A percentile compares a stretch with the other conserved stretches of the same genome.
Conservation (phyloP, 2,797 vertebrate genomes). For the Anguilla megastoma region DNA sequence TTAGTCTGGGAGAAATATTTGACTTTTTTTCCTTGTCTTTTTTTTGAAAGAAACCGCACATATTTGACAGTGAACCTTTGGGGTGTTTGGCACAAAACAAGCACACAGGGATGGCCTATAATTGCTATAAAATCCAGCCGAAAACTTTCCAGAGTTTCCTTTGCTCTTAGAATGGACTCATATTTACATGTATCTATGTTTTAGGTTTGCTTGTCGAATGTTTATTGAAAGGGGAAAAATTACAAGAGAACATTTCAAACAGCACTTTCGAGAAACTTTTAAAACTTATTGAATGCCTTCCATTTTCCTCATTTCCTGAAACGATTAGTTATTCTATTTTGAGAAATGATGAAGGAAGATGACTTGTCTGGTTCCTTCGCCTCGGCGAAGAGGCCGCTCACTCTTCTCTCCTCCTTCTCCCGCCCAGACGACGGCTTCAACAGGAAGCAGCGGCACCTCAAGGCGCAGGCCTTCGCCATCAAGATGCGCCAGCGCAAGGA, state of each 20-base stretch:
- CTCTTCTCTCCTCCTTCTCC: slow-evolving; percentile 33
- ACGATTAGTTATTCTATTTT: neutral
- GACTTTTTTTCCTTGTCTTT: too few species aligned
- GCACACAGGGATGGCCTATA: neutral
- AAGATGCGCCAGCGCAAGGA: slow-evolving; percentile 97
- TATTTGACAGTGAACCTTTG: too few species aligned
- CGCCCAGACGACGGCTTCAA: slow-evolving; percentile 83
- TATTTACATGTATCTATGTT: too few species aligned
- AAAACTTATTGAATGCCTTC: too few species aligned
- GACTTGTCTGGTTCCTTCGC: neutral
- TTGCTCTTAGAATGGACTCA: neutral
- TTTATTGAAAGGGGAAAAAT: neutral
- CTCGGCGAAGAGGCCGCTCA: neutral
- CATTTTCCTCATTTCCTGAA: neutral
- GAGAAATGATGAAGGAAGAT: neutral
- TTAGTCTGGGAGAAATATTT: too few species aligned
- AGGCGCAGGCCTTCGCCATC: slow-evolving; percentile 91
- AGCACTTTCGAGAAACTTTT: neutral
- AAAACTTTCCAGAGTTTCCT: neutral
- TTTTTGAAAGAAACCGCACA: neutral
- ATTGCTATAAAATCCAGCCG: neutral
- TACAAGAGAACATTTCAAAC: neutral
- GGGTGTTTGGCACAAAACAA: too few species aligned
- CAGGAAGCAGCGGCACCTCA: slow-evolving; percentile 86
- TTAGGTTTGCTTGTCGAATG: neutral